Evolutionary conservation across 2,888 invertebrate species (phyloP).

Genomic region (Anagyrus pseudococci): DNA sequence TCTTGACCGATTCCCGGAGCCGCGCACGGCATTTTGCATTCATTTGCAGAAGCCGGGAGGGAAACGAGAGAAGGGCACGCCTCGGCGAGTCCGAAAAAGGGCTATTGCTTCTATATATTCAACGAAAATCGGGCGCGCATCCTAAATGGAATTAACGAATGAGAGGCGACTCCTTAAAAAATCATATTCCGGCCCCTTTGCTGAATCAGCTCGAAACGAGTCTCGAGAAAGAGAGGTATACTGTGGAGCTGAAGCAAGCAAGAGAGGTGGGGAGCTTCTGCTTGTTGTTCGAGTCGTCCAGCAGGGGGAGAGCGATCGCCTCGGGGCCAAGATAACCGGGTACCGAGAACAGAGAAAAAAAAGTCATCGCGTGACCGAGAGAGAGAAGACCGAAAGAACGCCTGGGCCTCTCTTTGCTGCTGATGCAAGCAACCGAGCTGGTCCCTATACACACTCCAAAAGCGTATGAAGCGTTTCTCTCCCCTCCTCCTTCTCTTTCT

Average conservation of each 20-base stretch:
- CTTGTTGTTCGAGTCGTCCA: background rate
- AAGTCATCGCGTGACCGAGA: slow-evolving; percentile 60
- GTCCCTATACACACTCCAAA: too few relatives aligned
- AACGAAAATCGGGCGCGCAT: too few relatives aligned
- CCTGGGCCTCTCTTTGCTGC: slow-evolving; percentile 1
- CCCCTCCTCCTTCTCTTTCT: too few relatives aligned
- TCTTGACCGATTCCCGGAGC: slow-evolving; percentile 24
- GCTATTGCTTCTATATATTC: too few relatives aligned
- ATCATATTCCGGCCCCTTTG: too few relatives aligned
- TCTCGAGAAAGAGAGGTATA: too few relatives aligned
- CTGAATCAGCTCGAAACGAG: too few relatives aligned
- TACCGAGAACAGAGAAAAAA: slow-evolving; percentile 60
- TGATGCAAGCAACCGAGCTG: background rate
- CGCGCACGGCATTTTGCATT: slow-evolving; percentile 23
- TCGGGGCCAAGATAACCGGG: slow-evolving; percentile 44
- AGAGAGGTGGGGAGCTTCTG: too few relatives aligned
- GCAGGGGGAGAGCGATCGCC: slow-evolving; percentile 12
- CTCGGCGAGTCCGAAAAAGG: slow-evolving; percentile 16
- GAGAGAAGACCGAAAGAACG: slow-evolving; percentile 44
- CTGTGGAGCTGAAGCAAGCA: background rate
- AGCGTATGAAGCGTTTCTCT: too few relatives aligned
- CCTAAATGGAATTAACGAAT: too few relatives aligned
- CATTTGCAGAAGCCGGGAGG: slow-evolving; percentile 6
- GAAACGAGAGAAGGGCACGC: background rate
- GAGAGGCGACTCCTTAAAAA: too few relatives aligned